phyloP scores from a whole-genome alignment of 2,113 vertebrate species.

The Galemys pyrenaicus region DNA sequence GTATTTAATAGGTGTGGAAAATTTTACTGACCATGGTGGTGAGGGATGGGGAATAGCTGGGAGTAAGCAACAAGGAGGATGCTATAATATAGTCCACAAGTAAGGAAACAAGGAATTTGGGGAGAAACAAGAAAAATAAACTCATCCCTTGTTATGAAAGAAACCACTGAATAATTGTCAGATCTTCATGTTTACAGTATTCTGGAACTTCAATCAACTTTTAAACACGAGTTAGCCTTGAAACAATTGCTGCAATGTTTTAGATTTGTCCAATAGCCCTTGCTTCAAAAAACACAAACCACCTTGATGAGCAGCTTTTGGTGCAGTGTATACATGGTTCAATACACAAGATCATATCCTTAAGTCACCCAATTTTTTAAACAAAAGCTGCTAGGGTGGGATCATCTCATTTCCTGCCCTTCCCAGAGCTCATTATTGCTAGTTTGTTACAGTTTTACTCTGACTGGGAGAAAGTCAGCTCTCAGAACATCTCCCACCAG shows the following conservation, averaged over 20 bases:
- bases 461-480: background rate
- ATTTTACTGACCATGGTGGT: background rate
- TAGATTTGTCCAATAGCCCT: background rate
- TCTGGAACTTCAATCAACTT: background rate
- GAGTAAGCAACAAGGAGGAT: background rate
- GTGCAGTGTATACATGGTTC: background rate
- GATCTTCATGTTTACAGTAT: background rate
- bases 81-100: background rate
- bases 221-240: background rate
- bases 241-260: background rate
- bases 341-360: background rate
- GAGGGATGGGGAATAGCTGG: background rate
- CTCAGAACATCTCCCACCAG: background rate
- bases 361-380: constrained; percentile 46
- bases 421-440: constrained; percentile 21
- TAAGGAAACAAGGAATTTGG: background rate
- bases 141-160: background rate
- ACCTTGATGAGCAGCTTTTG: background rate
- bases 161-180: background rate
- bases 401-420: constrained; percentile 65
- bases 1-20: background rate
- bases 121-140: background rate
- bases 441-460: background rate
- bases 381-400: constrained; percentile 67
- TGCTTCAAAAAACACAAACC: background rate